These are phyloP conservation scores for Harpalus rubripes DNA, from an alignment of 2,888 invertebrate species.

Conservation along the genomic window DNA sequence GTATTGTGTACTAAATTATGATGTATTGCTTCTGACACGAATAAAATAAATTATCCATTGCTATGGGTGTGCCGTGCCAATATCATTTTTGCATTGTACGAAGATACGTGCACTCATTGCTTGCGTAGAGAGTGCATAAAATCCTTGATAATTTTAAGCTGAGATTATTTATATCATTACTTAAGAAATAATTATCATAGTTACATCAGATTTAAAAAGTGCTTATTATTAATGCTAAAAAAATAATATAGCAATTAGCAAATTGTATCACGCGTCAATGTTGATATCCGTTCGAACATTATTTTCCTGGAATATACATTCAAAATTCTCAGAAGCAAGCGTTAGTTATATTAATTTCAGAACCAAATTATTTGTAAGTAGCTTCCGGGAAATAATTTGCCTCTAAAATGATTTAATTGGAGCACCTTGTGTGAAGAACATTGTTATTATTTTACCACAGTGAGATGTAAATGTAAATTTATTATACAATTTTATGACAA, in stretches of 20 bases:
- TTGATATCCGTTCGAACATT: not conserved
- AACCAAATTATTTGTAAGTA: conserved; percentile 11
- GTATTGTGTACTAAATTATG: no score
- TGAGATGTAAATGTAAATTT: conserved; percentile 50
- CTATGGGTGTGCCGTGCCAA: no score
- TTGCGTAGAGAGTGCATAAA: no score
- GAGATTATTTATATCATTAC: no score
- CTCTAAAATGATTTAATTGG: not conserved
- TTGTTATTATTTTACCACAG: conserved; percentile 13
- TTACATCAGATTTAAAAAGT: no score
- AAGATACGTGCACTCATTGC: no score
- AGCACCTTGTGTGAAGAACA: not conserved
- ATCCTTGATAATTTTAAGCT: no score
- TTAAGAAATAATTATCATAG: no score
- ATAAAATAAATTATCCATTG: no score
- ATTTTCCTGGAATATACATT: not conserved
- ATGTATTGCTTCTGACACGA: no score
- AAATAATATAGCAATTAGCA: not conserved
- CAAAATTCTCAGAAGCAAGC: not conserved
- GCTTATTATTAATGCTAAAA: not conserved
- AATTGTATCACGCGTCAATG: not conserved
- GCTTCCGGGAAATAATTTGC: not conserved
- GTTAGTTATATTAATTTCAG: conserved; percentile 23
- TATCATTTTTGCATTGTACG: no score
- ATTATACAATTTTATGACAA: conserved; percentile 38